phyloP scores from a whole-genome alignment of 1,140 invertebrate species.

The Dinothrombium tinctorium region DNA sequence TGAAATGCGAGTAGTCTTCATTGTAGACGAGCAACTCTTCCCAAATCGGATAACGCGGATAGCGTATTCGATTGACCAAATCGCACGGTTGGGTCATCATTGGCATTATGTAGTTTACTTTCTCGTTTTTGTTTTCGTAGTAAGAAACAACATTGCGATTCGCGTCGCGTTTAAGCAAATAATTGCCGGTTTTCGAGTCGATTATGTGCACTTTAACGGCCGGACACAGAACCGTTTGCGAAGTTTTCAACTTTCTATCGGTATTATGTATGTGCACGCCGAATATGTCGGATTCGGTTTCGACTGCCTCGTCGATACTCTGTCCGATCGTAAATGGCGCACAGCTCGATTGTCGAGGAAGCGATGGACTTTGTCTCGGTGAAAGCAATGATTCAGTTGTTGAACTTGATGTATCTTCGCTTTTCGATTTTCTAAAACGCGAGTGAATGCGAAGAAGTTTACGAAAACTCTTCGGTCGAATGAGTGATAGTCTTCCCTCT shows the following conservation, averaged over 20 bases:
- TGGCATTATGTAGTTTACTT: conserved; percentile 21
- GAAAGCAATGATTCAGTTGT: no score
- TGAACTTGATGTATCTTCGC: no score
- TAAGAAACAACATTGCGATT: conserved; percentile 20
- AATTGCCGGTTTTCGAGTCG: conserved; percentile 20
- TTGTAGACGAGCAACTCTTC: conserved; percentile 37
- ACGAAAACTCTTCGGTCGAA: no score
- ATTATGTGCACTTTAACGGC: conserved; percentile 23
- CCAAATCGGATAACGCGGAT: conserved; percentile 27
- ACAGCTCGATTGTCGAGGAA: no score
- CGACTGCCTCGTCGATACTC: no score
- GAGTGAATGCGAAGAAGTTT: no score
- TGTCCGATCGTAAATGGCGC: no score
- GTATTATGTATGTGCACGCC: conserved; percentile 2
- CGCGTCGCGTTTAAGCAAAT: conserved; percentile 12
- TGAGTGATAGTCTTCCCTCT: no score
- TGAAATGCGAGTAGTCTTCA: conserved; percentile 29
- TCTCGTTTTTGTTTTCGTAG: conserved; percentile 21
- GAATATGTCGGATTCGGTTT: background rate
- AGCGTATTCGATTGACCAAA: conserved; percentile 17
- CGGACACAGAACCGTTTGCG: conserved; percentile 23
- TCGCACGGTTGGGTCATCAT: conserved; percentile 25
- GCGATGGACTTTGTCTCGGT: no score
- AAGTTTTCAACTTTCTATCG: conserved; percentile 19
- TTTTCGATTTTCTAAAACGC: no score